phyloP scores from a whole-genome alignment of 2,113 vertebrate genomes.

The Talpa occidentalis region DNA sequence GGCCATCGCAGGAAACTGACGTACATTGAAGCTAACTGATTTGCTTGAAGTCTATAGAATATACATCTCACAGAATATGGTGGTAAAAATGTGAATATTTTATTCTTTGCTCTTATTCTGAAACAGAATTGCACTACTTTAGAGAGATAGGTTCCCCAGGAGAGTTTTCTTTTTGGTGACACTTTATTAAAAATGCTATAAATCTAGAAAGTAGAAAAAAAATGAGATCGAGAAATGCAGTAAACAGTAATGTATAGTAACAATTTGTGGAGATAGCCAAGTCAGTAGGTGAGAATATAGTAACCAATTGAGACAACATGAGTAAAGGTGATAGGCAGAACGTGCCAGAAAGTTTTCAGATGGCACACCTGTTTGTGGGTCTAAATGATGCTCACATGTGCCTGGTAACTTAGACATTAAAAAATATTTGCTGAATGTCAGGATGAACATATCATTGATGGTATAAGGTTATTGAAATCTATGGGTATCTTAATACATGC shows the following conservation, averaged over 20 bases:
- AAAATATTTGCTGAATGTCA: constrained; percentile 9
- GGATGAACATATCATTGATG: background rate
- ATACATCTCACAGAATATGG: background rate
- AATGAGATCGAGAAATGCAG: background rate
- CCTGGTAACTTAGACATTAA: background rate
- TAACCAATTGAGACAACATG: background rate
- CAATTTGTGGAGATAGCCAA: background rate
- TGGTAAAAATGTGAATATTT: background rate
- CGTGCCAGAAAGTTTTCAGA: background rate
- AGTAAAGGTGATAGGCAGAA: background rate
- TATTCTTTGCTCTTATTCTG: background rate
- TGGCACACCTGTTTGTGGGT: background rate
- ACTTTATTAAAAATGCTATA: constrained; percentile 34
- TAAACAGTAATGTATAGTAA: background rate
- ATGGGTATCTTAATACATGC: background rate
- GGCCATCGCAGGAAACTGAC: background rate
- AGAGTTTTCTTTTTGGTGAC: constrained; percentile 6
- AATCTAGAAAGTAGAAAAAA: background rate
- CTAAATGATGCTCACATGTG: background rate
- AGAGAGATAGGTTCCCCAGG: background rate
- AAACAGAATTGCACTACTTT: constrained; percentile 14
- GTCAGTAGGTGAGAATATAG: background rate
- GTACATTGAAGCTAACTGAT: background rate
- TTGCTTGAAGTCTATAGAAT: background rate
- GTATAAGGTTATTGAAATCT: background rate